Conservation (phyloP, 2,797 vertebrate genomes). For the Sorex maritimensis region DNA sequence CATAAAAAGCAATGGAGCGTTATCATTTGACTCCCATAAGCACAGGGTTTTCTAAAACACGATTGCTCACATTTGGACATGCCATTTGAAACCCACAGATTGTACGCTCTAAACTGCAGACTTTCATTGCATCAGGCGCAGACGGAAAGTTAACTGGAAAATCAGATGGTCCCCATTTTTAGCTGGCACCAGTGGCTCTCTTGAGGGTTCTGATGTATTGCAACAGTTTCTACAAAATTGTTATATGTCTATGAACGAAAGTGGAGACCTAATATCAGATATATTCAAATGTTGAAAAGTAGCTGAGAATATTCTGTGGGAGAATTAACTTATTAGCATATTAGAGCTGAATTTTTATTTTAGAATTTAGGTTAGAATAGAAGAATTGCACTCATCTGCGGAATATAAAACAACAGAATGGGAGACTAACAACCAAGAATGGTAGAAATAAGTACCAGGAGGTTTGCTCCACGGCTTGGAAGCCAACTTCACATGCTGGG, state of each 20-base stretch:
- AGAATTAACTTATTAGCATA: constrained; percentile 14
- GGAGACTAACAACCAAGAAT: no score
- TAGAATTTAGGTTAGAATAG: no score
- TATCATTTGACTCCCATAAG: constrained; percentile 48
- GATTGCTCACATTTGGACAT: constrained; percentile 32
- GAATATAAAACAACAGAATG: no score
- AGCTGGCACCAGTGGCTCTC: not conserved
- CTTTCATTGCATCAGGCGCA: not conserved
- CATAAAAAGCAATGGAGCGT: constrained; percentile 61
- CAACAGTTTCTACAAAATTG: no score
- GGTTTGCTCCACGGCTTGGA: no score
- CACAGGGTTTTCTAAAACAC: constrained; percentile 50
- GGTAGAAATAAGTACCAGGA: no score
- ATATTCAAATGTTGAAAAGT: constrained; percentile 4
- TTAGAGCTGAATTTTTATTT: not conserved
- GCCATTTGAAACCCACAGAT: constrained; percentile 36
- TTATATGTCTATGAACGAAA: not conserved
- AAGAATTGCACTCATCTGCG: no score
- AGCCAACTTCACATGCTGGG: no score
- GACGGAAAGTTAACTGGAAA: not conserved
- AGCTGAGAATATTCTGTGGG: not conserved
- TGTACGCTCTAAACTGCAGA: not conserved
- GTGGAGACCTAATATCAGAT: not conserved
- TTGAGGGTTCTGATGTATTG: not conserved
- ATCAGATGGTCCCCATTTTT: not conserved